Evolutionary conservation across 1,140 invertebrate species (phyloP), one percentile per base, ranked within the genome.

Genomic region (Asobara japonica): DNA sequence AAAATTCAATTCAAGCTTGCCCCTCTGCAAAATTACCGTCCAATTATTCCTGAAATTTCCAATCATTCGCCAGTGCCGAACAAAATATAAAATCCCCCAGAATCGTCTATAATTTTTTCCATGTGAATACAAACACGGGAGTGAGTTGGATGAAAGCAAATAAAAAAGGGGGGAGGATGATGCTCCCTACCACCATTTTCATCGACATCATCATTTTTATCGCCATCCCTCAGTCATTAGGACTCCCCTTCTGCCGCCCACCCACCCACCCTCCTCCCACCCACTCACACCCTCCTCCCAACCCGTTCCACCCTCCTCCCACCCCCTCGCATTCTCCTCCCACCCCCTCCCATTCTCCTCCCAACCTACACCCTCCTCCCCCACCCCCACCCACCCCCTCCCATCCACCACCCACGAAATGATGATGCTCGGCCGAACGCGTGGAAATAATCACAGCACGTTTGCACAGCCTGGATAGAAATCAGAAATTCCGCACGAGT

Each of bases 401-500:
- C 18, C 51, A 18, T 56, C 51, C 13, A 18, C 10, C 5, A 31
- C 18, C 4, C 18, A 62, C 29, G 25, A 18, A 31, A 62, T 62
- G 60, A 62, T 62, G 60, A 62, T 62, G 60, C 25, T 62, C 13
- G 29, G 29, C 30, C 27, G 27, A 60, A 60, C 11, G 80, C 78
- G 76, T 77, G 80, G 79, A 84, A 85, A 84, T 85, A 82, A 84
- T 84, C 79, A 83, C 73, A 41, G 71, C 69, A 65, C 41, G 48
- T 60, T 38, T 65, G 25, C 20, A 48, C 6, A 41, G 65, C 38
- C 31, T 56, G 36, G 25, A 48, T 33, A 45, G 29, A 80, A 81
- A 83, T 85, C 83, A 84, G 78, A 73, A 82, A 86, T 86, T 86
- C 85, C 76, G 74, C 56, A 74, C 78, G 80, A 78, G 83, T 83